Evolutionary conservation across 2,888 invertebrate genomes (phyloP).

Genomic region (Steinernema hermaphroditum): DNA sequence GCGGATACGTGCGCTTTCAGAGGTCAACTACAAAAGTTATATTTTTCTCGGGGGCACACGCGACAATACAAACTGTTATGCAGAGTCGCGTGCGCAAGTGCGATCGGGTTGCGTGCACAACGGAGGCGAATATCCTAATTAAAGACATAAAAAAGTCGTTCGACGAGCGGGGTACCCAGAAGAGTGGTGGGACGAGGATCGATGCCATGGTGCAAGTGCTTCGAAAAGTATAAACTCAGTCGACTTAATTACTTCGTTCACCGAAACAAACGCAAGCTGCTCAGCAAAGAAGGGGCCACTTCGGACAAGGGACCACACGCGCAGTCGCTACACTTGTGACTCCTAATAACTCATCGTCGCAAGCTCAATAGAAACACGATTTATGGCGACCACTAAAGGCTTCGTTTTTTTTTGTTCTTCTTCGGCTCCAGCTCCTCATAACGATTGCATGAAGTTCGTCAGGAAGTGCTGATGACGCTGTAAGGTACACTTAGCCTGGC

Average conservation of each 20-base stretch:
- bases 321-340: no score
- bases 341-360: no score
- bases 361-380: no score
- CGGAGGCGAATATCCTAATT: conserved; percentile 26
- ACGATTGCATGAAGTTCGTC: not conserved
- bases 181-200: not conserved
- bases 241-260: conserved; percentile 4
- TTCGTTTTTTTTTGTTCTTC: no score
- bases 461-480: not conserved
- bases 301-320: no score
- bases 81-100: not conserved
- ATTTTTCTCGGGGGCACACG: not conserved
- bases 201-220: not conserved
- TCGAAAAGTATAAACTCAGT: not conserved
- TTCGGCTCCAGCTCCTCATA: no score
- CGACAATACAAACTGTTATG: not conserved
- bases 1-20: not conserved
- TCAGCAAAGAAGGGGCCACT: no score
- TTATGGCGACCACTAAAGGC: no score
- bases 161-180: not conserved
- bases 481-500: conserved; percentile 1
- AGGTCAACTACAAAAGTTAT: not conserved
- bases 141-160: conserved; percentile 28
- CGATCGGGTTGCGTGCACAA: conserved; percentile 3
- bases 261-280: not conserved